These are phyloP conservation scores for Cinclus cinclus DNA, from an alignment of 2,113 vertebrate genomes.

Conservation along the genomic window DNA sequence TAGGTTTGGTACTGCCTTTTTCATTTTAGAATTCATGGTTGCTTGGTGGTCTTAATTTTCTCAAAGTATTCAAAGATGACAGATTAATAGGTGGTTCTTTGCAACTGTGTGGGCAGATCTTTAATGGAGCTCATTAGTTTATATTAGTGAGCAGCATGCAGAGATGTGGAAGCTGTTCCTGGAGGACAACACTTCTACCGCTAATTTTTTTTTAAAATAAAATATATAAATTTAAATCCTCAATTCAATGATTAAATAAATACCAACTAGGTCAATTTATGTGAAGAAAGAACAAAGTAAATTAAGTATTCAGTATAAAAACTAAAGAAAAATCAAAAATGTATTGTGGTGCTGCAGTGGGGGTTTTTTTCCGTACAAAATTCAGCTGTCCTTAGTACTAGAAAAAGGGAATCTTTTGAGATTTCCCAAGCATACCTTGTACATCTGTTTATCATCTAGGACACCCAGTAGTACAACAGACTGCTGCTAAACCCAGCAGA, in stretches of 20 bases:
- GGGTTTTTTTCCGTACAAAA: background rate
- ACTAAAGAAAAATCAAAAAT: conserved; percentile 50
- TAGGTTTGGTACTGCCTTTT: conserved; percentile 14
- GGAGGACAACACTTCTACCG: conserved; percentile 6
- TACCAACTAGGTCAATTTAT: background rate
- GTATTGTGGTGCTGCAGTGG: background rate
- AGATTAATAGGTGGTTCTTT: conserved; percentile 63
- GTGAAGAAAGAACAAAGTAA: background rate
- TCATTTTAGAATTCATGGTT: conserved; percentile 23
- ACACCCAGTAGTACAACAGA: conserved; percentile 16
- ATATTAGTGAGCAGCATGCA: conserved; percentile 50
- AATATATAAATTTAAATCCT: background rate
- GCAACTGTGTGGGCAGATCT: conserved; percentile 57
- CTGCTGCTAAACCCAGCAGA: background rate
- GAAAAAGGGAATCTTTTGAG: background rate
- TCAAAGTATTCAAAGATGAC: conserved; percentile 33
- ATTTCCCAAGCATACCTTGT: background rate
- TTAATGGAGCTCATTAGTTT: conserved; percentile 72
- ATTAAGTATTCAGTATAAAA: conserved; percentile 51
- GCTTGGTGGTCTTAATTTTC: conserved; percentile 41
- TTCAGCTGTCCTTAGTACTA: conserved; percentile 21
- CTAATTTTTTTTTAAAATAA: background rate
- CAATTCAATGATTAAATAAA: conserved; percentile 15
- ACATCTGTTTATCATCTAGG: conserved; percentile 52
- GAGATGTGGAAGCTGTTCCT: conserved; percentile 25